Conservation (phyloP, 2,113 vertebrate species). For the Heliornis fulica region DNA sequence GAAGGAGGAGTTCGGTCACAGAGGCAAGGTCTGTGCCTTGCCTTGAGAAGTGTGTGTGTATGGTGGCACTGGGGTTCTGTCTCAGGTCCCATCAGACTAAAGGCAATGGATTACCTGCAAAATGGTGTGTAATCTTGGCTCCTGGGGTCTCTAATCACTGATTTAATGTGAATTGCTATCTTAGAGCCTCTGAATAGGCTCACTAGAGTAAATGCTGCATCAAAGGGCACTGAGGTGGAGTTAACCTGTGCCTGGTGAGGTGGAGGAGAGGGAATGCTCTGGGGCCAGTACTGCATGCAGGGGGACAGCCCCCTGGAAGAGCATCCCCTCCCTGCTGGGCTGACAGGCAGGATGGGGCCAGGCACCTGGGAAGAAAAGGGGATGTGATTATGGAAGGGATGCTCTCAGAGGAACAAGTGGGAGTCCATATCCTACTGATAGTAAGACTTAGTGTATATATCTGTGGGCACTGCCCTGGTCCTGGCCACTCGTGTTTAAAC, state of each 20-base stretch:
- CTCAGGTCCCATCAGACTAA: neutral
- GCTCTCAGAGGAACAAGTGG: neutral
- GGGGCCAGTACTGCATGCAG: rapidly evolving
- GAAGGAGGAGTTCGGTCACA: neutral
- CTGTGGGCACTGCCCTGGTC: neutral
- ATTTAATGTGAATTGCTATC: neutral
- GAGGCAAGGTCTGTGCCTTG: neutral
- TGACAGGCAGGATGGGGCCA: neutral
- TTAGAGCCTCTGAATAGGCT: neutral
- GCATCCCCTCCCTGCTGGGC: neutral
- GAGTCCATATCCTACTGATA: neutral
- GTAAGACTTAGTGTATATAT: neutral
- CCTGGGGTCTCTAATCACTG: neutral
- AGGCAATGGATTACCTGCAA: neutral
- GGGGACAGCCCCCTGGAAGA: neutral
- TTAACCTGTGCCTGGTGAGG: neutral
- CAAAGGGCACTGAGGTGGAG: neutral
- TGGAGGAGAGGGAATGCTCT: neutral
- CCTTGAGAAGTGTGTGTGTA: neutral
- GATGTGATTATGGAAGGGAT: neutral
- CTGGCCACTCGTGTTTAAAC: neutral
- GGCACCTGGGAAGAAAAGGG: neutral
- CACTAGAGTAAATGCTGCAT: rapidly evolving
- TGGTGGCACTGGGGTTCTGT: neutral
- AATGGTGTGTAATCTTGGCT: neutral